These are phyloP conservation scores for Dicyrtoma fusca DNA, from an alignment of 2,888 invertebrate species.

Conservation along the genomic window DNA sequence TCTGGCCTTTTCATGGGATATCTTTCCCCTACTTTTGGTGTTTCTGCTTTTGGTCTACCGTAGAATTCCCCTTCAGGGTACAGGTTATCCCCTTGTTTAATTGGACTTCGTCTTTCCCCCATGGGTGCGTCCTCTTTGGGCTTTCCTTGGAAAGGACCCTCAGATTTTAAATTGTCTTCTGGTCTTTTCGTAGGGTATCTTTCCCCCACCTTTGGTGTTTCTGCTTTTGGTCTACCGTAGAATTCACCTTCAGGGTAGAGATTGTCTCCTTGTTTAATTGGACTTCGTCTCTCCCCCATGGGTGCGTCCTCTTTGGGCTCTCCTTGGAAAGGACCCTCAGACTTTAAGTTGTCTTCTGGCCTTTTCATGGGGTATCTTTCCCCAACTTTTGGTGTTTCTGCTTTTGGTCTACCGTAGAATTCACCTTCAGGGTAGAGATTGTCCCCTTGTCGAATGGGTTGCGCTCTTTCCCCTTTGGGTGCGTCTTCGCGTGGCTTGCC, in stretches of 20 bases:
- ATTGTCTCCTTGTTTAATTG: constrained; percentile 65
- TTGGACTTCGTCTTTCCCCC: constrained; percentile 62
- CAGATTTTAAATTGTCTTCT: constrained; percentile 66
- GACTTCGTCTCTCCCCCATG: constrained; percentile 61
- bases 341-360: constrained; percentile 64
- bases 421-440: constrained; percentile 62
- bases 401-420: constrained; percentile 37
- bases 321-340: constrained; percentile 61
- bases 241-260: constrained; percentile 66
- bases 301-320: constrained; percentile 60
- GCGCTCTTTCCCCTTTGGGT: constrained; percentile 59
- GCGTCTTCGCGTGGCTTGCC: constrained; percentile 59
- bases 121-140: constrained; percentile 54
- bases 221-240: constrained; percentile 59
- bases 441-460: constrained; percentile 59
- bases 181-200: constrained; percentile 61
- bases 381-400: constrained; percentile 54
- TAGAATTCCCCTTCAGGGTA: constrained; percentile 67
- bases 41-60: constrained; percentile 57
- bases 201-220: constrained; percentile 62
- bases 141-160: constrained; percentile 65
- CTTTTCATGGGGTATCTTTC: constrained; percentile 60
- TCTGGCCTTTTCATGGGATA: constrained; percentile 61
- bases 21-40: constrained; percentile 47
- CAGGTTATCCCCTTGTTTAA: constrained; percentile 62